A percentile compares a stretch with the other conserved stretches of the same genome.
phyloP scores from a whole-genome alignment of 2,113 vertebrate species.

The Turnix velox region DNA sequence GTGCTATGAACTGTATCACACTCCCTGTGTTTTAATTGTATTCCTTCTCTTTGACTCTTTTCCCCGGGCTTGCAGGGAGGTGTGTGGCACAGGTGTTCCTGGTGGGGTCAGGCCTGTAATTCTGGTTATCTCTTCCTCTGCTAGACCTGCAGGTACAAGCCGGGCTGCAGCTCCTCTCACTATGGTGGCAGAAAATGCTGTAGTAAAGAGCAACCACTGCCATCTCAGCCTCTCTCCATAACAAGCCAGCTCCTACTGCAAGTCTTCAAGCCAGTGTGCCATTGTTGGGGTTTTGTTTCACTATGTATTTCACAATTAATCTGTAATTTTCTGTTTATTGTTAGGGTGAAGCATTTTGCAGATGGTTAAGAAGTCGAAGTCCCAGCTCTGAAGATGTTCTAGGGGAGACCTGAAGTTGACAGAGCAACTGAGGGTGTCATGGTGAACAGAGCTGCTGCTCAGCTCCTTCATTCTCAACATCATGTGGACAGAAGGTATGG shows the following conservation, averaged over 20 bases:
- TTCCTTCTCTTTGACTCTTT: not conserved
- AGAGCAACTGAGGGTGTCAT: not conserved
- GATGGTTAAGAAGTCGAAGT: not conserved
- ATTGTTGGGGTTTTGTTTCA: not conserved
- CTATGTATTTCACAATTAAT: not conserved
- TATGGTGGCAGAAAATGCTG: not conserved
- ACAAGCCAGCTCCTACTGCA: not conserved
- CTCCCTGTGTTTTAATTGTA: not conserved
- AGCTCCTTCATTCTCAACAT: not conserved
- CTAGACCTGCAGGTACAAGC: not conserved
- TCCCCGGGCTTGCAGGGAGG: not conserved
- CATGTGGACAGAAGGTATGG: not conserved
- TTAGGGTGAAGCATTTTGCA: not conserved
- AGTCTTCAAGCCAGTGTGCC: not conserved
- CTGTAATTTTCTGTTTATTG: not conserved
- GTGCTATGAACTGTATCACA: not conserved
- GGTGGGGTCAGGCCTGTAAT: not conserved
- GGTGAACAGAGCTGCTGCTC: not conserved
- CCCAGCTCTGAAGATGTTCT: not conserved
- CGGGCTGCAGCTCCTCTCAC: not conserved
- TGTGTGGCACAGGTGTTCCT: fast-evolving
- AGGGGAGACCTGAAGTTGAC: not conserved
- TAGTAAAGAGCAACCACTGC: not conserved
- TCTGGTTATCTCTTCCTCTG: not conserved
- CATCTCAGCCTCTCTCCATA: not conserved